phyloP scores from a whole-genome alignment of 1,140 invertebrate genomes.

The Neodiprion fabricii region DNA sequence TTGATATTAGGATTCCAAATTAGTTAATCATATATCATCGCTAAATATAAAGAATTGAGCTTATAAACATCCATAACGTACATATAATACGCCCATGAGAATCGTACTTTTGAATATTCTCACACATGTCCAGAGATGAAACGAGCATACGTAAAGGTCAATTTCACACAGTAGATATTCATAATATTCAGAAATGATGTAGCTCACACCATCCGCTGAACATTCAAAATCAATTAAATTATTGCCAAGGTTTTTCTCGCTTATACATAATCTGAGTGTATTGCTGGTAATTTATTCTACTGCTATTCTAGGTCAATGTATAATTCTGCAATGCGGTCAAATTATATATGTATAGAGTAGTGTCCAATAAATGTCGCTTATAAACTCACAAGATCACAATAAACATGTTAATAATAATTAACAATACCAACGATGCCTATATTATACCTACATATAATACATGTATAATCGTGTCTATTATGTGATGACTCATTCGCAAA shows the following conservation, averaged over 20 bases:
- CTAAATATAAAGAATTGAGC: conserved; percentile 46
- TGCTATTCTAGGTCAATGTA: neutral
- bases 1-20: conserved; percentile 40
- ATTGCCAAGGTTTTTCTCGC: conserved; percentile 4
- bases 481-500: conserved; percentile 2
- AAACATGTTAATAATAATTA: conserved; percentile 10
- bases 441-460: neutral
- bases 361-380: neutral
- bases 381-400: conserved; percentile 16
- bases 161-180: neutral
- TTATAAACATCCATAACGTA: conserved; percentile 27
- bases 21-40: conserved; percentile 38
- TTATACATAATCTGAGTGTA: conserved; percentile 1
- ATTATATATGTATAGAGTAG: neutral
- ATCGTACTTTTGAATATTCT: conserved; percentile 12
- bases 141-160: neutral
- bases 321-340: conserved; percentile 5
- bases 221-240: conserved; percentile 10
- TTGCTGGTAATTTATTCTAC: conserved; percentile 9
- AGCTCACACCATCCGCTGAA: conserved; percentile 8
- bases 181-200: conserved; percentile 4
- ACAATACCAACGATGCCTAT: neutral
- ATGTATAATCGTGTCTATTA: neutral
- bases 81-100: conserved; percentile 26
- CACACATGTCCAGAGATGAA: conserved; percentile 8